Evolutionary conservation across 1,140 invertebrate genomes (phyloP), one percentile per base, ranked within the genome.

Genomic region (Neodiprion lecontei): DNA sequence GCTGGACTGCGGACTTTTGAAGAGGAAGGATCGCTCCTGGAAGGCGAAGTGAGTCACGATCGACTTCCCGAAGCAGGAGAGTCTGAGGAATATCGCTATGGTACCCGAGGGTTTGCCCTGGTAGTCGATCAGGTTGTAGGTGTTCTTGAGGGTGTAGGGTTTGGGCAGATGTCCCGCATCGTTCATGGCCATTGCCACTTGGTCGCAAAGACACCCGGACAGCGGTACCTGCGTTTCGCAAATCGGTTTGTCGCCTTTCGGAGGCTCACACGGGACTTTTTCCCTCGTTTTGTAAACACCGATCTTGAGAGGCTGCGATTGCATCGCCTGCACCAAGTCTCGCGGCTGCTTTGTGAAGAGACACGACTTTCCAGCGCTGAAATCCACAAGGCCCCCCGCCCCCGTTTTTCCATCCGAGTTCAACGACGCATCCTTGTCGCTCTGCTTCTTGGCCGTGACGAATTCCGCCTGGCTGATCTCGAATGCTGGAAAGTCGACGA

Each of bases 21-120:
- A 85, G 1, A 83, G 48, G 70, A 83, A 81, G 0, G 80, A 79
- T 61, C 80, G 74, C 1, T 79, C 72, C 47, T 80, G 77, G 4
- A 79, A 67, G 1, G 81, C 77, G 80, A 83, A 85, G 69, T 76
- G 78, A 9, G 81, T 83, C 3, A 77, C 74, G 40, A 83, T 76
- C 7, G 78, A 76, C 9, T 81, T 83, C 7, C 84, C 84, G 61
- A 80, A 81, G 74, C 79, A 82, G 1, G 83, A 82, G 8, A 86
- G 47, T 40, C 79, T 73, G 4, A 85, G 11, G 14, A 77, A 76
- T 12, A 83, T 72, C 9, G 72, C 76, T 7, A 85, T 79, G 0
- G 50, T 79, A 21, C 82, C 85, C 47, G 74, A 76, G 0, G 69
- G 61, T 3, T 77, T 70, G 0, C 74, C 73, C 11, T 70, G 10